Evolutionary conservation across 2,797 vertebrate genomes (phyloP).

Genomic region (Tenualosa ilisha): DNA sequence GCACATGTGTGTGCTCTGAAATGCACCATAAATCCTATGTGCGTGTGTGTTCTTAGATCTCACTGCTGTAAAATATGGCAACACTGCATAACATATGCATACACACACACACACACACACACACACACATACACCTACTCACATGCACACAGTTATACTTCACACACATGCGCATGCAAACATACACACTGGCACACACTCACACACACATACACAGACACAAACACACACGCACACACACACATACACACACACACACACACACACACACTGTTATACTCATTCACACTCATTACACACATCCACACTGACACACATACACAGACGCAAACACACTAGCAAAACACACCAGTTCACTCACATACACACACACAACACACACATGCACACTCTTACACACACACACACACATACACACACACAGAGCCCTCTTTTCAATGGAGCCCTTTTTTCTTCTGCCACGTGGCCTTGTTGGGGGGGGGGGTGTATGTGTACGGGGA

Average conservation of each 20-base stretch:
- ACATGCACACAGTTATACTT: too few relatives aligned
- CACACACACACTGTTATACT: not conserved
- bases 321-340: not conserved
- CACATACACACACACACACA: slow-evolving; percentile 27
- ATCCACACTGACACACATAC: not conserved
- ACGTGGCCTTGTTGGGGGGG: slow-evolving; percentile 35
- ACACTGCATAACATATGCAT: slow-evolving; percentile 29
- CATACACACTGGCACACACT: too few relatives aligned
- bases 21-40: slow-evolving; percentile 16
- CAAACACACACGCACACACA: too few relatives aligned
- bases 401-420: slow-evolving; percentile 38
- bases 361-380: not conserved
- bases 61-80: slow-evolving; percentile 66
- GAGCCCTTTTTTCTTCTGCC: slow-evolving; percentile 47
- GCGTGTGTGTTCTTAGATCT: slow-evolving; percentile 44
- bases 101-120: too few relatives aligned
- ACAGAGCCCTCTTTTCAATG: slow-evolving; percentile 39
- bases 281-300: slow-evolving; percentile 1
- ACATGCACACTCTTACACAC: not conserved
- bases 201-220: too few relatives aligned
- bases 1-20: slow-evolving; percentile 24
- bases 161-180: too few relatives aligned
- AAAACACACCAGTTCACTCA: not conserved
- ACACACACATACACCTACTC: not conserved
- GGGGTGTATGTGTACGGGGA: not conserved